phyloP scores from a whole-genome alignment of 2,113 vertebrate species.

The Nyctereutes procyonoides region DNA sequence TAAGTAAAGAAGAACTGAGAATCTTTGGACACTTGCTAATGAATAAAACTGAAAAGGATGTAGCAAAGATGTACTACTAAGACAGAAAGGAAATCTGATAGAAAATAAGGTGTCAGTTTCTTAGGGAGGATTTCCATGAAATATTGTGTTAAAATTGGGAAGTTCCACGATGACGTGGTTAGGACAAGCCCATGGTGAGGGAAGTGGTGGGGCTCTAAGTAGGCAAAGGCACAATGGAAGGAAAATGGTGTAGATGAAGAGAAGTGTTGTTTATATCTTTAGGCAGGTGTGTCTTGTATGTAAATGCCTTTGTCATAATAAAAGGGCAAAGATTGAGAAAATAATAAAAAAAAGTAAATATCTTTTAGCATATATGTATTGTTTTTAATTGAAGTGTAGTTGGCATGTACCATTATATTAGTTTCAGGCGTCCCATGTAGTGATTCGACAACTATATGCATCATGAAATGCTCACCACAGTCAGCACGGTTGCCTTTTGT shows the following conservation, averaged over 20 bases:
- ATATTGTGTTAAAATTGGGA: not conserved
- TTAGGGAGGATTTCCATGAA: not conserved
- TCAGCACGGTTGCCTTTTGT: not conserved
- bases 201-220: not conserved
- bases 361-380: not conserved
- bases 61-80: not conserved
- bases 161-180: too few relatives aligned
- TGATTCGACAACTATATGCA: not conserved
- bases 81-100: not conserved
- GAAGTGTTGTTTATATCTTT: not conserved
- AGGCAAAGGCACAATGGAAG: not conserved
- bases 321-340: not conserved
- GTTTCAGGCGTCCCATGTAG: not conserved
- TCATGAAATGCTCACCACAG: not conserved
- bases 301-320: not conserved
- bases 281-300: not conserved
- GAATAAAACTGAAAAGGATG: not conserved
- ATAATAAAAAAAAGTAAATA: not conserved
- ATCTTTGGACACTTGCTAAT: not conserved
- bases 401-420: not conserved
- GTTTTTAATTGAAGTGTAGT: not conserved
- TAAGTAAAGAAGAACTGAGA: not conserved
- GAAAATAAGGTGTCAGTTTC: not conserved
- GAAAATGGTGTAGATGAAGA: not conserved
- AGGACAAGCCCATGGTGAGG: accelerated